Conservation (phyloP, 2,797 vertebrate species). For the Rhinogobio ventralis region DNA sequence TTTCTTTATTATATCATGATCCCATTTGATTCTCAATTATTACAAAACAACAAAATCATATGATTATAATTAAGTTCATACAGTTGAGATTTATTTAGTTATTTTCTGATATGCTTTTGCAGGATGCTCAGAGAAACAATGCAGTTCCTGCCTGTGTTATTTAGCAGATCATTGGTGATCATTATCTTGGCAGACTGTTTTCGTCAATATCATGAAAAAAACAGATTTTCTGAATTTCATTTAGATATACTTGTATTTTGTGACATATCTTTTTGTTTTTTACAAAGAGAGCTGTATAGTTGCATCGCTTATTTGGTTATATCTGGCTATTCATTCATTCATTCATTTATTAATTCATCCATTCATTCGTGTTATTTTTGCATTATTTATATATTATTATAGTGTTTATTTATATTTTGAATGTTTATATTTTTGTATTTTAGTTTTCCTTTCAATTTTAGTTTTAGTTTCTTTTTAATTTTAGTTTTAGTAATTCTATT, state of each 20-base stretch:
- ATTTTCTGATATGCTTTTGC: neutral
- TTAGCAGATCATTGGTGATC: slow-evolving; percentile 2
- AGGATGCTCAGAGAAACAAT: slow-evolving; percentile 6
- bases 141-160: slow-evolving; percentile 29
- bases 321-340: neutral
- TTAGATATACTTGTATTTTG: neutral
- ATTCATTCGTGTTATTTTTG: neutral
- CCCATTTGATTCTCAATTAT: neutral
- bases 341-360: neutral
- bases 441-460: neutral
- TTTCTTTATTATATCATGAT: neutral
- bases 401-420: neutral
- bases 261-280: neutral
- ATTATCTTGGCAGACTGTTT: neutral
- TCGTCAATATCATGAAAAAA: neutral
- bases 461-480: too few relatives aligned
- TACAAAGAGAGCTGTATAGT: neutral
- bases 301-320: neutral
- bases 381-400: neutral
- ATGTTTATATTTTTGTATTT: neutral
- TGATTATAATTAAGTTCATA: neutral
- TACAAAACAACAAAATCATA: neutral
- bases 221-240: neutral
- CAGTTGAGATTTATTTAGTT: neutral
- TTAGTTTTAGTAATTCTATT: neutral